Conservation (phyloP, 1,140 invertebrate genomes). For the Episyrphus balteatus region DNA sequence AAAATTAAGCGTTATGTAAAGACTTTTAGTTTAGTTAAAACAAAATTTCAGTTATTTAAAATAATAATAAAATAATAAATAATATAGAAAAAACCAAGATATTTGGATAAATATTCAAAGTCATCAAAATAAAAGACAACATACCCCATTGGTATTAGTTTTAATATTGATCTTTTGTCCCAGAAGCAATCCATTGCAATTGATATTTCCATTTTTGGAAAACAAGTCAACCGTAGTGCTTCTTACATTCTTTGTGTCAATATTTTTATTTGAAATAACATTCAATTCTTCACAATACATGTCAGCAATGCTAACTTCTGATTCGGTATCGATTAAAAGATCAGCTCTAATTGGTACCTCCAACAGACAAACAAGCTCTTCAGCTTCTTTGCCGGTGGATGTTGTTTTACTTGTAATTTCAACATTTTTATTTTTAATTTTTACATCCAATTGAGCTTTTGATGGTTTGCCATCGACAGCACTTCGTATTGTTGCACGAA, state of each 20-base stretch:
- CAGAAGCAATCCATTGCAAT: conserved; percentile 20
- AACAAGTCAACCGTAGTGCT: conserved; percentile 15
- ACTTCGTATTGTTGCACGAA: conserved; percentile 19
- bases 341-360: conserved; percentile 22
- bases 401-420: conserved; percentile 17
- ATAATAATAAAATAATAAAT: too few species aligned
- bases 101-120: not conserved
- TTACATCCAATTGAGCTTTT: conserved; percentile 13
- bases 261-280: conserved; percentile 14
- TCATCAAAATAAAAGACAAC: not conserved
- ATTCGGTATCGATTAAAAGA: conserved; percentile 10
- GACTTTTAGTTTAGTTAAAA: too few species aligned
- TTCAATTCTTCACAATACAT: conserved; percentile 19
- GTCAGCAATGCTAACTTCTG: conserved; percentile 14
- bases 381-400: not conserved
- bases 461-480: conserved; percentile 16
- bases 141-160: conserved; percentile 18
- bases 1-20: not conserved
- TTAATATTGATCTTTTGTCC: conserved; percentile 19
- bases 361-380: conserved; percentile 15
- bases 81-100: too few species aligned
- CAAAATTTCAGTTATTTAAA: too few species aligned
- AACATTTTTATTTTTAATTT: conserved; percentile 19
- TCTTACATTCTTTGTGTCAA: conserved; percentile 21
- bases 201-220: conserved; percentile 21